A percentile compares a stretch with the other conserved stretches of the same genome.
These are phyloP conservation scores for Bombus cullumanus DNA, from an alignment of 1,140 invertebrate genomes.

Conservation along the genomic window DNA sequence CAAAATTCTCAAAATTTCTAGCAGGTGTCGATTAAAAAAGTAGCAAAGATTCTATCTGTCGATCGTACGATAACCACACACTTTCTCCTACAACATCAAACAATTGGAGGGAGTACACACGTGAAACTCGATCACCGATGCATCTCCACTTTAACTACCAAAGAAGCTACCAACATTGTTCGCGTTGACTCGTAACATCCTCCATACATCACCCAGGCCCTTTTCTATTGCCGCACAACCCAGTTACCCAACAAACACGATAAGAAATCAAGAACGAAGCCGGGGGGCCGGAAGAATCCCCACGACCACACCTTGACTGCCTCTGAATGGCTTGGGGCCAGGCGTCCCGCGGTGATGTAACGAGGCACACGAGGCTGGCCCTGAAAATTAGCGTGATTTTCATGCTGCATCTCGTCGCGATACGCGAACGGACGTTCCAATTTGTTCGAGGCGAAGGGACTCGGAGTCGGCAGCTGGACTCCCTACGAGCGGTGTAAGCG, in stretches of 20 bases:
- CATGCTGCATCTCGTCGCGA: not conserved
- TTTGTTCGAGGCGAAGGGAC: constrained; percentile 35
- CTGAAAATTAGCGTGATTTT: constrained; percentile 57
- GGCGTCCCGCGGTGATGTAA: constrained; percentile 41
- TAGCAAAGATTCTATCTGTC: too few relatives aligned
- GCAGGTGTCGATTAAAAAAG: too few relatives aligned
- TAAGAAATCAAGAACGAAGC: not conserved
- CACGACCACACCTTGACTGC: not conserved
- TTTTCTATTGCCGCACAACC: not conserved
- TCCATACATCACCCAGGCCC: not conserved
- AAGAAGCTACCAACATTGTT: not conserved
- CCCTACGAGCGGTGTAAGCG: constrained; percentile 44
- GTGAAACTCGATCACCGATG: not conserved
- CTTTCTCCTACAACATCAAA: too few relatives aligned
- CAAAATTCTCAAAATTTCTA: too few relatives aligned
- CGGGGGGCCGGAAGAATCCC: not conserved
- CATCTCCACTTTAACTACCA: not conserved
- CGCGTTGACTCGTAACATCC: not conserved
- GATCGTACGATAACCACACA: too few relatives aligned
- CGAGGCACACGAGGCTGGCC: constrained; percentile 12
- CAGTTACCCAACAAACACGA: not conserved
- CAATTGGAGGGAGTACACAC: too few relatives aligned
- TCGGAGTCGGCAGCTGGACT: constrained; percentile 35
- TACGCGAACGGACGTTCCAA: constrained; percentile 31
- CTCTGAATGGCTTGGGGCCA: not conserved